Evolutionary conservation across 2,113 vertebrate species (phyloP).

Genomic region (Xerus inauris): DNA sequence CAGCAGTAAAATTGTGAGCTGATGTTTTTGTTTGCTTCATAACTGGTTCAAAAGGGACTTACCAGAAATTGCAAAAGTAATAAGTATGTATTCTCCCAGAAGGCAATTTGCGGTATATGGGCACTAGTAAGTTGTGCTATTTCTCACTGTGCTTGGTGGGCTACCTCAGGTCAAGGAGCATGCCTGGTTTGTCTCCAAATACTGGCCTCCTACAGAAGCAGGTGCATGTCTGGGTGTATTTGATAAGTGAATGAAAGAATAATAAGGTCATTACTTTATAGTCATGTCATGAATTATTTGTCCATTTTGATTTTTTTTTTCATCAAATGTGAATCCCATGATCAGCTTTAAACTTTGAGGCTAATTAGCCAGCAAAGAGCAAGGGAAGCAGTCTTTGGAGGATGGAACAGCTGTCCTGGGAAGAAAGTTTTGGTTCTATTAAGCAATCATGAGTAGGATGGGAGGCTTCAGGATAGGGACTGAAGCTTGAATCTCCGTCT

Average conservation of each 20-base stretch:
- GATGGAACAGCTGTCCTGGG: background rate
- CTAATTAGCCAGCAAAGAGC: background rate
- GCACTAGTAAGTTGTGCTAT: background rate
- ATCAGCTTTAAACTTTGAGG: background rate
- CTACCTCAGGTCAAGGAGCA: conserved; percentile 1
- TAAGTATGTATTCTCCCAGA: background rate
- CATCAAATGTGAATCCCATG: background rate
- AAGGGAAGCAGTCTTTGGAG: background rate
- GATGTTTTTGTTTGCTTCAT: conserved; percentile 55
- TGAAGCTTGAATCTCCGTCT: background rate
- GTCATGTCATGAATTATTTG: background rate
- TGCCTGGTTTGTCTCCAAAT: background rate
- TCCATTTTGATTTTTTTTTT: conserved; percentile 15
- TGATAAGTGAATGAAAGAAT: conserved; percentile 11
- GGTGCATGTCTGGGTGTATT: background rate
- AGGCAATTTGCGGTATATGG: background rate
- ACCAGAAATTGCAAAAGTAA: conserved; percentile 20
- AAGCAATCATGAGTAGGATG: background rate
- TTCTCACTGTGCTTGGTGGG: background rate
- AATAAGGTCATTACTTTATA: background rate
- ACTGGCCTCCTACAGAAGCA: background rate
- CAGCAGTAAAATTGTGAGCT: conserved; percentile 20
- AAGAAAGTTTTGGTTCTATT: background rate
- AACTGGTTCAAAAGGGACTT: conserved; percentile 42
- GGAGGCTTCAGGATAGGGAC: background rate